These are phyloP conservation scores for Poeciliopsis prolifica DNA, from an alignment of 2,113 vertebrate species.

Conservation along the genomic window DNA sequence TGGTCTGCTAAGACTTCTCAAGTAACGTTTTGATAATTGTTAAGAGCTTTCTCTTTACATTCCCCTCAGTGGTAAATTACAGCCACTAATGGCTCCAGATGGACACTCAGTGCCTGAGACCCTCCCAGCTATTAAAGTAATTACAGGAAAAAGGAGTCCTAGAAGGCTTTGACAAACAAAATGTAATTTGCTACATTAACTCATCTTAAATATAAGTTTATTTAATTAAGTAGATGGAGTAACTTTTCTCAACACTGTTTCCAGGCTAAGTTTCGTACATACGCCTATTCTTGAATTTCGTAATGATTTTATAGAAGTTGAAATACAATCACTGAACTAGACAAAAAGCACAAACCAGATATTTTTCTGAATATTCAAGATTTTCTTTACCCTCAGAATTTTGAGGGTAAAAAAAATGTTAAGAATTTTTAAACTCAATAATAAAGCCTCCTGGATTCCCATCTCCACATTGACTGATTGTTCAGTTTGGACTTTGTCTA, in stretches of 20 bases:
- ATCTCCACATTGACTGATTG: no score
- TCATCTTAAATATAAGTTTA: background rate
- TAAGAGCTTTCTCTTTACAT: background rate
- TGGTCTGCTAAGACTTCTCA: background rate
- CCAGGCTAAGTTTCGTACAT: background rate
- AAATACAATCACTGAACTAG: background rate
- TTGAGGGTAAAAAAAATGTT: no score
- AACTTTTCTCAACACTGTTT: background rate
- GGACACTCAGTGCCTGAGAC: background rate
- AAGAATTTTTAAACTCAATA: no score
- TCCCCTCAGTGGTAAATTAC: background rate
- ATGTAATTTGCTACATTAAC: background rate
- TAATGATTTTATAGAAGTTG: background rate
- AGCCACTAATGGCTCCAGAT: background rate
- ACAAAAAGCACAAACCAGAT: no score
- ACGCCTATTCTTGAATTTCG: no score
- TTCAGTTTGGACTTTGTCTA: no score
- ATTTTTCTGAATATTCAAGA: no score
- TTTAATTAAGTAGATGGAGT: background rate
- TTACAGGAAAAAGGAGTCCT: background rate
- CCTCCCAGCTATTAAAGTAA: background rate
- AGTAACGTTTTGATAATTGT: background rate
- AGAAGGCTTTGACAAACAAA: background rate
- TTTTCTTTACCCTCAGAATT: no score
- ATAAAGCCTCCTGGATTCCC: no score